phyloP scores from a whole-genome alignment of 2,888 invertebrate species.

The Pandemis corylana region DNA sequence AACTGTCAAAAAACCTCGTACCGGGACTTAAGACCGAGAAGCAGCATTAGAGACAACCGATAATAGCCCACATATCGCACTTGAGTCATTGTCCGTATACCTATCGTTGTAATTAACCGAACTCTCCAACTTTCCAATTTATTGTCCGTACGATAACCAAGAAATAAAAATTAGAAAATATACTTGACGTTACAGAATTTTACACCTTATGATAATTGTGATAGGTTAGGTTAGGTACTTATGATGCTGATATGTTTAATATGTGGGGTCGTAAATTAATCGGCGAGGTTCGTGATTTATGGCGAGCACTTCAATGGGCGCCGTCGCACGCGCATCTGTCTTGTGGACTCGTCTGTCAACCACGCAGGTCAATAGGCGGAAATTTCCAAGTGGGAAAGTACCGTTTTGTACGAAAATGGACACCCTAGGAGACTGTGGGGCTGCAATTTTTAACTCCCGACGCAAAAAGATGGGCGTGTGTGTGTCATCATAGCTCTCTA shows the following conservation, averaged over 20 bases:
- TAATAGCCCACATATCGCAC: constrained; percentile 15
- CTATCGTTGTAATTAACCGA: constrained; percentile 33
- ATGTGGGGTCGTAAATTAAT: constrained; percentile 63
- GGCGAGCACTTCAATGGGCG: constrained; percentile 50
- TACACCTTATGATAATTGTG: constrained; percentile 46
- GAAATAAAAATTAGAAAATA: constrained; percentile 58
- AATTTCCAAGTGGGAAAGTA: constrained; percentile 12
- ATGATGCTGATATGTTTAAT: constrained; percentile 38
- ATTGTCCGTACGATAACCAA: constrained; percentile 64
- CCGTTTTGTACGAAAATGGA: constrained; percentile 9
- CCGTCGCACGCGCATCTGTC: constrained; percentile 22
- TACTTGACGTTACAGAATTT: constrained; percentile 42
- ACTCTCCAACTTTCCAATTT: constrained; percentile 67
- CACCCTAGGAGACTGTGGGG: not conserved
- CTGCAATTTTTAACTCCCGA: no score
- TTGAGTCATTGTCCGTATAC: constrained; percentile 34
- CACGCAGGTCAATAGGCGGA: constrained; percentile 5
- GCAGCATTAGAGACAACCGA: not conserved
- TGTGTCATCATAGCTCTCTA: no score
- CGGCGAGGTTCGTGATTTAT: constrained; percentile 67
- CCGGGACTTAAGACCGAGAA: not conserved
- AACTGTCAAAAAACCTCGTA: no score
- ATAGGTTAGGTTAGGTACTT: constrained; percentile 44
- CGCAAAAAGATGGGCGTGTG: no score
- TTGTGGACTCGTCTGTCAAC: constrained; percentile 15